These are phyloP conservation scores for Melanchra persicariae DNA, from an alignment of 2,888 invertebrate species.

Conservation along the genomic window DNA sequence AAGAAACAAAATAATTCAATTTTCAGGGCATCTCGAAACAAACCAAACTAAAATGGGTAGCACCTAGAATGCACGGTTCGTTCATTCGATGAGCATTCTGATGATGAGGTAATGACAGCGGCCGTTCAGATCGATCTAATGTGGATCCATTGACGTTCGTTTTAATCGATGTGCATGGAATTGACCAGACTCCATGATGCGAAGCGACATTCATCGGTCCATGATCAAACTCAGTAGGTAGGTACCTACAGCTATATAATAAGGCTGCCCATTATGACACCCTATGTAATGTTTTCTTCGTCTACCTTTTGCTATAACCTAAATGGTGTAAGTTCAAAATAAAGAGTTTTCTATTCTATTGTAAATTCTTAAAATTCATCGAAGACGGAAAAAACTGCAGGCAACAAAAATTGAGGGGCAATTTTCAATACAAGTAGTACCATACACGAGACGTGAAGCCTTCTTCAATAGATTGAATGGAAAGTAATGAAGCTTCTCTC, in stretches of 20 bases:
- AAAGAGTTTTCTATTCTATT: too few relatives aligned
- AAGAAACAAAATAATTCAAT: background rate
- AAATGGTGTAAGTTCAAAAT: too few relatives aligned
- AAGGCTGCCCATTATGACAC: too few relatives aligned
- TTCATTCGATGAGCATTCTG: background rate
- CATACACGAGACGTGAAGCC: background rate
- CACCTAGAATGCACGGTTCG: background rate
- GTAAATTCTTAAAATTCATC: too few relatives aligned
- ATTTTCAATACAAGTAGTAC: background rate
- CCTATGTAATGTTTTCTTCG: too few relatives aligned
- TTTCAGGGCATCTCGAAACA: background rate
- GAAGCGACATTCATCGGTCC: background rate
- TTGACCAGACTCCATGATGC: background rate
- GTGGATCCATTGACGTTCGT: too few relatives aligned
- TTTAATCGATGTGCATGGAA: background rate
- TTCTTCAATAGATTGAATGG: background rate
- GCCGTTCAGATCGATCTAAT: background rate
- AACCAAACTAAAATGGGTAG: background rate
- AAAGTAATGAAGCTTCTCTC: conserved; percentile 5
- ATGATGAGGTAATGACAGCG: background rate
- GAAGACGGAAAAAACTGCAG: background rate
- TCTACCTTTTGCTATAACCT: too few relatives aligned
- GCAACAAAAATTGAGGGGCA: background rate
- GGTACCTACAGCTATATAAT: too few relatives aligned
- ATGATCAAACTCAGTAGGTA: too few relatives aligned